Evolutionary conservation across 92 coral and sea anemone genomes (phyloP).

Genomic region (Porites cylindrica): DNA sequence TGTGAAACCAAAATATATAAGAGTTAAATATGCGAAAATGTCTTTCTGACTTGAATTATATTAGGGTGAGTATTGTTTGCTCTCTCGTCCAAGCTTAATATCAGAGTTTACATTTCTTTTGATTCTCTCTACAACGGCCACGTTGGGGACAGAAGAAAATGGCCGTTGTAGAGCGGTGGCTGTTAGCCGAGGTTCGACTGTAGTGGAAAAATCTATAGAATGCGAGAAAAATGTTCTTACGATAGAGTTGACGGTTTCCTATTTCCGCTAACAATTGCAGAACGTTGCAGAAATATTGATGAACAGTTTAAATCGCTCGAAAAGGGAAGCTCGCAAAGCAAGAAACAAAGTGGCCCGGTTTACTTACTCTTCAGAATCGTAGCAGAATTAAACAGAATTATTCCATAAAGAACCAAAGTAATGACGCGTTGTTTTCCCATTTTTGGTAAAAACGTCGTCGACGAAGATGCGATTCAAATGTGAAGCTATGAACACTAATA

Average conservation of each 20-base stretch:
- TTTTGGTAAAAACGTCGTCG: not conserved
- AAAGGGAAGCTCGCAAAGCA: not conserved
- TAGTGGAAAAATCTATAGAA: not conserved
- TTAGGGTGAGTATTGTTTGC: not conserved
- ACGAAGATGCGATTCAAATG: not conserved
- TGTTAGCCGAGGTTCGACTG: no score
- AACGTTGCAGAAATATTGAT: not conserved
- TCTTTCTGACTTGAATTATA: not conserved
- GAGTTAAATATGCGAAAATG: not conserved
- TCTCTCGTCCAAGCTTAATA: not conserved
- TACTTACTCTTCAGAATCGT: constrained; percentile 29
- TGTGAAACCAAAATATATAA: not conserved
- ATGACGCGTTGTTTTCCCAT: constrained; percentile 35
- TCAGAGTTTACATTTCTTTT: not conserved
- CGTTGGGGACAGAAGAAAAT: no score
- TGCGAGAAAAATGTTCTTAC: not conserved
- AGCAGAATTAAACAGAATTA: constrained; percentile 32
- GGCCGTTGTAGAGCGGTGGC: no score
- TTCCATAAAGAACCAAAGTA: constrained; percentile 18
- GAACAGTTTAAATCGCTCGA: not conserved
- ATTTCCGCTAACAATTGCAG: not conserved
- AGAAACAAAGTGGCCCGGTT: not conserved
- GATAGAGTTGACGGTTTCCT: no score
- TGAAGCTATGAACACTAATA: not conserved
- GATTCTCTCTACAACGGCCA: not conserved